Evolutionary conservation across 2,797 vertebrate genomes (phyloP).

Genomic region (Petrocephalus schoutedeni): DNA sequence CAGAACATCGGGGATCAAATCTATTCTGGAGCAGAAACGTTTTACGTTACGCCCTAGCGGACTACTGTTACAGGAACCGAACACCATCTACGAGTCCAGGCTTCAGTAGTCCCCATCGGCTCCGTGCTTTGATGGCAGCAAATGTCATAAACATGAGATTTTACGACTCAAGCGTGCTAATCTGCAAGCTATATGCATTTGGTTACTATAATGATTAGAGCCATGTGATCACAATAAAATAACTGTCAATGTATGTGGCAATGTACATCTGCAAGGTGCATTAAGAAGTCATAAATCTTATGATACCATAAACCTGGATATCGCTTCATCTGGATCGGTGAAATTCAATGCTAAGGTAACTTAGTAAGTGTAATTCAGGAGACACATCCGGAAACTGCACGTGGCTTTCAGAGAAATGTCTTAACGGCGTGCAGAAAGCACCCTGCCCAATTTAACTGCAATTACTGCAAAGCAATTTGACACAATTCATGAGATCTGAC

Average conservation of each 20-base stretch:
- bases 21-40: neutral
- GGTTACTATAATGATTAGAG: neutral
- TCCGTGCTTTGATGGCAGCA: neutral
- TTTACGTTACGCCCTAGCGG: neutral
- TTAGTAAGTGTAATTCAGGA: neutral
- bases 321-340: neutral
- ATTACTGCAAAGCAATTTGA: neutral
- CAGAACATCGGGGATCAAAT: neutral
- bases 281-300: slow-evolving; percentile 7
- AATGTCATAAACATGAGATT: neutral
- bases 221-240: neutral
- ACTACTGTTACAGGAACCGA: neutral
- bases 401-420: neutral
- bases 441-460: neutral
- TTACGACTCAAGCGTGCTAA: neutral
- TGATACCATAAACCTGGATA: neutral
- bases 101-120: neutral
- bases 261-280: neutral
- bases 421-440: neutral
- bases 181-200: neutral
- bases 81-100: neutral
- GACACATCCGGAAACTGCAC: neutral
- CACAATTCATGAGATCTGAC: neutral
- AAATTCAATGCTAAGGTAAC: slow-evolving; percentile 6
- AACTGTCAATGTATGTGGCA: neutral